Evolutionary conservation across 2,113 vertebrate species (phyloP).

Genomic region (Neomonachus schauinslandi): DNA sequence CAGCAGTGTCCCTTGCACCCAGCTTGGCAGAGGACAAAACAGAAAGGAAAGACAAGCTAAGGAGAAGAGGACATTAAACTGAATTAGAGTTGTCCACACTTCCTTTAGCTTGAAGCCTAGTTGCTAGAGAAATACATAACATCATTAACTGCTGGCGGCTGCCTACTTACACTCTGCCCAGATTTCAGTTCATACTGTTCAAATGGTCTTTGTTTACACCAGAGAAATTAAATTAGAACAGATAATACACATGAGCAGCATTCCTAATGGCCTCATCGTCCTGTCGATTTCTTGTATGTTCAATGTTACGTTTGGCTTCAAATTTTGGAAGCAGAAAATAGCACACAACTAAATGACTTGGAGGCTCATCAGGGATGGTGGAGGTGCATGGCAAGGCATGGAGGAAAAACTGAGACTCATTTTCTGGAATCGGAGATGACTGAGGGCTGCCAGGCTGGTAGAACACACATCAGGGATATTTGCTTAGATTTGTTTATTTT

Average conservation of each 20-base stretch:
- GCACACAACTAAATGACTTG: background rate
- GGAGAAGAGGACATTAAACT: background rate
- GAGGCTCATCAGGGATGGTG: background rate
- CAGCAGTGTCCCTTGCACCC: background rate
- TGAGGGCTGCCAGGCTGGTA: background rate
- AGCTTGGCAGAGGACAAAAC: background rate
- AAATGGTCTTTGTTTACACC: slow-evolving; percentile 79
- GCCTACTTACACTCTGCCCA: slow-evolving; percentile 71
- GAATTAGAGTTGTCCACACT: background rate
- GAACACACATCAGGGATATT: background rate
- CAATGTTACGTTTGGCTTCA: background rate
- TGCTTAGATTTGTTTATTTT: background rate
- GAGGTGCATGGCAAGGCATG: background rate
- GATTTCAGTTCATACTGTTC: slow-evolving; percentile 81
- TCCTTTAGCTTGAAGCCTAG: background rate
- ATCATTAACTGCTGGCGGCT: slow-evolving; percentile 72
- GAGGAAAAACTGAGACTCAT: background rate
- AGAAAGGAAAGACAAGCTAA: background rate
- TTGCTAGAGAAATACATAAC: slow-evolving; percentile 37
- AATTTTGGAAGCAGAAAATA: background rate
- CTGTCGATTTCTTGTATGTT: slow-evolving; percentile 77
- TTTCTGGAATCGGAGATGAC: background rate
- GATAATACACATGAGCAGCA: slow-evolving; percentile 76
- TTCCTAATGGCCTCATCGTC: slow-evolving; percentile 77
- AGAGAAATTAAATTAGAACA: slow-evolving; percentile 81